Base-by-base conservation (phyloP, 2,113 vertebrate genomes). In the Columba janthina region DNA sequence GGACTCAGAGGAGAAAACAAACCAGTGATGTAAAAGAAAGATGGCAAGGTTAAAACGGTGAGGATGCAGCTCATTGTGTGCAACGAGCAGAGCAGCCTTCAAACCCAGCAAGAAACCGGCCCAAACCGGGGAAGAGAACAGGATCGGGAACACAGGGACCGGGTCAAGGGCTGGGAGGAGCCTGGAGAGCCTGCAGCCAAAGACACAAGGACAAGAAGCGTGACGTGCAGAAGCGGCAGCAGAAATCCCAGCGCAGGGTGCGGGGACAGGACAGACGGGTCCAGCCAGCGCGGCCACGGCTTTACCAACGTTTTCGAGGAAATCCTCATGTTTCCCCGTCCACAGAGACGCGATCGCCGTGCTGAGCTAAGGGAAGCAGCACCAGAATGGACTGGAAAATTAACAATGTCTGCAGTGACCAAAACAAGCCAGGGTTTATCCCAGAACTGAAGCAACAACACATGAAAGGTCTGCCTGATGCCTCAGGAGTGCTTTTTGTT, bases 61-160 rank as follows among this genome's bases (percentile, higher is more conserved):
- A 6, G 36, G 51, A 12, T 44, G 44, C 24, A 32, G 60, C 9
- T 3, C 1, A 0, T 3, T 2, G 28, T 5, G 61, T 2, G 66
- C 42, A 40, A 65, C 2, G 4, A 78, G 67, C 60, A 57, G 51
- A 70, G 71, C 40, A 62, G 53, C 44, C 34, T 19, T 34, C 51
- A 25, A 42, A 57, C 9, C 2, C 0, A 4, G 19, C 24, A 79
- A 20, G 17, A 65, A 50, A 1, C 15, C 84, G 21, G 14, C 0
- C 58, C 40, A 21, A 28, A 75, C 14, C 1, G 2, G 51, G 8
- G 26, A 32, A 28, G 28, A 48, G 14, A 36, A 62, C 58, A 67
- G 0, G 2, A 12, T 31, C 71, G 70, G 48, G 79, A 73, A 54
- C 89, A 64, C 78, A 57, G 3, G 0, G 69, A 48, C 11, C 60